Conservation (phyloP, 92 coral and sea anemone genomes). For the Umimayanthus kanabou region DNA sequence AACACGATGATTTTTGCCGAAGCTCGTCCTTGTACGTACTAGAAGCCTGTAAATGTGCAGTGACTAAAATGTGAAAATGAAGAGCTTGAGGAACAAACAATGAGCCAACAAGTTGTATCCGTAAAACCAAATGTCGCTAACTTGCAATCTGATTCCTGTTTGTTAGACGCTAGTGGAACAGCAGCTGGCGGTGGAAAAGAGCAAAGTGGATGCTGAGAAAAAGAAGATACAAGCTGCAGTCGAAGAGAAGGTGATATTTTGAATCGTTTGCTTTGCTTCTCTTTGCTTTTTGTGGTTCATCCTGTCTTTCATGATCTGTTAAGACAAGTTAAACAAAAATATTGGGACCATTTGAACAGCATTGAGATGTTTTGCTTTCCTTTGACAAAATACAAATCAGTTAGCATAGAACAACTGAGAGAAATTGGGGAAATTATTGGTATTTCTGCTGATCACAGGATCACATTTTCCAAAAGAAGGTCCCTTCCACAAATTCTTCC, state of each 20-base stretch:
- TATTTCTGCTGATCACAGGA: no score
- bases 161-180: conserved; percentile 86
- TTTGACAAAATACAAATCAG: no score
- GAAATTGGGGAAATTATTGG: no score
- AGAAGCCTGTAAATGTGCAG: no score
- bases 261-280: not conserved
- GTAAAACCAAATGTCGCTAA: not conserved
- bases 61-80: no score
- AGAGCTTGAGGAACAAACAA: not conserved
- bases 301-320: not conserved
- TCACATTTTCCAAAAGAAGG: no score
- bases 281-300: not conserved
- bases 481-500: no score
- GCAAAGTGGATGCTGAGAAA: conserved; percentile 82
- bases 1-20: no score
- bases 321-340: not conserved
- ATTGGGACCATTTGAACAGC: not conserved
- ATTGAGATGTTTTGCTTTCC: no score
- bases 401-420: no score
- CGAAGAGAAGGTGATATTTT: conserved; percentile 67
- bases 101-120: not conserved
- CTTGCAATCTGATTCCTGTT: not conserved
- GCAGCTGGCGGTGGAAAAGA: conserved; percentile 88
- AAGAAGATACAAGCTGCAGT: conserved; percentile 73
- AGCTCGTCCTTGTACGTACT: no score